Evolutionary conservation across 2,888 invertebrate species (phyloP), one percentile per base, ranked within the genome.

Genomic region (Lycaena phlaeas): DNA sequence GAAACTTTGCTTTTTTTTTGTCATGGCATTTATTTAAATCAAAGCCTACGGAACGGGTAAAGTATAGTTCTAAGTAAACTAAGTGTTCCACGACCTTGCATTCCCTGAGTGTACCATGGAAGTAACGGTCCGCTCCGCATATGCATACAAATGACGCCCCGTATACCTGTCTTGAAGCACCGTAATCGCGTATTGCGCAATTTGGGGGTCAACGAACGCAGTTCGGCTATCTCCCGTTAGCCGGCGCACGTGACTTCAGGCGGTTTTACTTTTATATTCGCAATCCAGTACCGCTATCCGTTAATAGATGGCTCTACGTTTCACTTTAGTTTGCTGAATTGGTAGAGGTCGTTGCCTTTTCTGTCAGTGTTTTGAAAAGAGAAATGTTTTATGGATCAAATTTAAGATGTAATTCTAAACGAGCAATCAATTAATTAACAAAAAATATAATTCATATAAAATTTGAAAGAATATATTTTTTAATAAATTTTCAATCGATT

Each of bases 191-290:
- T 43, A 42, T 53, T 48, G 55, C 51, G 51, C 50, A 57, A 54
- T 44, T 38, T 43, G 42, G 42, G 62, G 79, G 70, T 81, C 79
- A 77, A 68, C 52, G 77, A 62, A 64, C 79, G 65, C 66, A 67
- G 68, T 82, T 79, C 64, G 73, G 71, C 72, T 63, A 61, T 64
- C 58, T 68, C 60, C 84, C 82, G 81, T 81, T 84, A 81, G 71
- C 38, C 55, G 59, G 66, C 68, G 74, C 69, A 69, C 73, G 75
- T 76, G 75, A 72, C 56, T 40, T 41, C 53, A 50, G 58, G 57
- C 56, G 61, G 65, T 78, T 78, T 79, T 82, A 78, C 79, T 79
- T 81, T 79, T 76, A 71, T 68, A 73, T 71, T 72, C 57, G 70
- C 70, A 57, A 69, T 65, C 63, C 69, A 59, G 61, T 81, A 67